phyloP scores from a whole-genome alignment of 2,888 invertebrate genomes.

The Hermodice carunculata region DNA sequence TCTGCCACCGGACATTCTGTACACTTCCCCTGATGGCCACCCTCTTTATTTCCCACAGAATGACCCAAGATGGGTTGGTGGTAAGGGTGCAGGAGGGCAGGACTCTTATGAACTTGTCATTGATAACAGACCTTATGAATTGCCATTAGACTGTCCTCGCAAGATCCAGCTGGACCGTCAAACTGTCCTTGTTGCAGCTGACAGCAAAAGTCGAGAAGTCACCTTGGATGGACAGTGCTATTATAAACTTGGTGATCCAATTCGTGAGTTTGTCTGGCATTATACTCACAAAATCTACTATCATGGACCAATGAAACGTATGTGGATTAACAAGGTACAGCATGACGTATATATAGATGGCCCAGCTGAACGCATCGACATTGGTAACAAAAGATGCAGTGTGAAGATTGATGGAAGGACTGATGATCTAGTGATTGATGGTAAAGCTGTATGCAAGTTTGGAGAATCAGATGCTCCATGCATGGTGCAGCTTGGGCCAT shows the following conservation, averaged over 20 bases:
- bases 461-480: conserved; percentile 82
- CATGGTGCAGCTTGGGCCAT: conserved; percentile 83
- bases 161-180: conserved; percentile 38
- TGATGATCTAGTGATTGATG: conserved; percentile 86
- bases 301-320: conserved; percentile 53
- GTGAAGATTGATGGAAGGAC: conserved; percentile 89
- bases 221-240: conserved; percentile 52
- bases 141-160: conserved; percentile 49
- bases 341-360: conserved; percentile 64
- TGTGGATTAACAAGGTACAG: conserved; percentile 65
- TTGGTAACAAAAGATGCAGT: conserved; percentile 85
- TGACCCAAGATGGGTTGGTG: conserved; percentile 31
- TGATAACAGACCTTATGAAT: conserved; percentile 56
- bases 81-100: neutral
- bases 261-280: conserved; percentile 50
- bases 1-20: neutral
- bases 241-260: conserved; percentile 61
- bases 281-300: conserved; percentile 52
- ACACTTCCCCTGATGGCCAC: too few species aligned
- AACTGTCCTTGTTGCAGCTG: conserved; percentile 47
- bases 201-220: conserved; percentile 52
- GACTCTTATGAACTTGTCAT: conserved; percentile 58
- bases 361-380: conserved; percentile 75
- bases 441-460: conserved; percentile 77
- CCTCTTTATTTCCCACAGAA: conserved; percentile 32